Conservation (phyloP, 2,113 vertebrate genomes). For the Lophochroa leadbeateri region DNA sequence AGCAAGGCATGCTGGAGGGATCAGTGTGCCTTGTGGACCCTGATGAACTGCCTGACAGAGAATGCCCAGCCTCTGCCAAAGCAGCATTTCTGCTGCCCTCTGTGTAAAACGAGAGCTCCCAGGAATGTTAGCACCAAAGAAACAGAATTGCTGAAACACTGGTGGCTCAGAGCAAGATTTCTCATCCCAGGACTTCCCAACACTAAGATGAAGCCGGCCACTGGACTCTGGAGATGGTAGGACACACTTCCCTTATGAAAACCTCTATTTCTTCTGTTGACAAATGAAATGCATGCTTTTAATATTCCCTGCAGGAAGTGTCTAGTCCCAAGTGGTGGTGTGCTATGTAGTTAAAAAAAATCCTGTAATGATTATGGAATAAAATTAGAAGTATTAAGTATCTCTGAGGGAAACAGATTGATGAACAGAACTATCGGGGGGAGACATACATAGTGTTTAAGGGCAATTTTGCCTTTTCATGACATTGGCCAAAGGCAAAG, state of each 20-base stretch:
- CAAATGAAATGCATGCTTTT: not conserved
- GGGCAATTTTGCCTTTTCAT: not conserved
- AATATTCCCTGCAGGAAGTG: not conserved
- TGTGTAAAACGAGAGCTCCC: constrained; percentile 69
- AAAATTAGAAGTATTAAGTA: not conserved
- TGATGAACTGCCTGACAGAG: not conserved
- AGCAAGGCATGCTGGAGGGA: not conserved
- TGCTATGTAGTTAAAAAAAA: not conserved
- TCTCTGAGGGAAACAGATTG: not conserved
- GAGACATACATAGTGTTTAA: not conserved
- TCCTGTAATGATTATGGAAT: not conserved
- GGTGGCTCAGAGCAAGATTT: constrained; percentile 18
- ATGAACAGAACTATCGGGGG: not conserved
- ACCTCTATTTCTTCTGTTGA: not conserved
- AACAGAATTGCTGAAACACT: constrained; percentile 32
- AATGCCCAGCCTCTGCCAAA: constrained; percentile 30
- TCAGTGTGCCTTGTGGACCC: not conserved
- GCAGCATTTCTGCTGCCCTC: constrained; percentile 51
- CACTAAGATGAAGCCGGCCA: not conserved
- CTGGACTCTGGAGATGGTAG: constrained; percentile 44
- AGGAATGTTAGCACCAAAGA: constrained; percentile 35
- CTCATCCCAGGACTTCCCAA: constrained; percentile 29
- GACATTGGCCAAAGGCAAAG: not conserved
- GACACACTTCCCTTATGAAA: not conserved
- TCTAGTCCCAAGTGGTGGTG: not conserved